These are phyloP conservation scores for Calcarius ornatus DNA, from an alignment of 2,113 vertebrate genomes.

Conservation along the genomic window DNA sequence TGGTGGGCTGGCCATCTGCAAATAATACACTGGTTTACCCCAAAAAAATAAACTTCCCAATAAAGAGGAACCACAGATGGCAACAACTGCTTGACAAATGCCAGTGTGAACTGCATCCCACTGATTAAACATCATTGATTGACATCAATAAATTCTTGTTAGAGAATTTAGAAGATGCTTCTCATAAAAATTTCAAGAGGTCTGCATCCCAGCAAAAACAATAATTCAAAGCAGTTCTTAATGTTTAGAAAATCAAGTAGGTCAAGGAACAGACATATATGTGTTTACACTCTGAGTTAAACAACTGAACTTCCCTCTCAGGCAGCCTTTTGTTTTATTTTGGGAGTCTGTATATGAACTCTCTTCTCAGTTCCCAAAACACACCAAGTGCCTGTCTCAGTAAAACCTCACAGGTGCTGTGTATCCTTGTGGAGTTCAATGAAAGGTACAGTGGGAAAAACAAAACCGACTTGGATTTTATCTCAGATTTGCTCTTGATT, in stretches of 20 bases:
- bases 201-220: not conserved
- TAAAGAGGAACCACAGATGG: conserved; percentile 38
- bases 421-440: not conserved
- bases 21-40: conserved; percentile 45
- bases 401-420: not conserved
- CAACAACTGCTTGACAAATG: not conserved
- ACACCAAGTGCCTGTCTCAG: not conserved
- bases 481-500: not conserved
- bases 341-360: not conserved
- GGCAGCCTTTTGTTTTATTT: not conserved
- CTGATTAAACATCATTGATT: not conserved
- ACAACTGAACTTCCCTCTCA: not conserved
- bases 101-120: not conserved
- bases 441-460: not conserved
- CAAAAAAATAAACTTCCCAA: conserved; percentile 37
- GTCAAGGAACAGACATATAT: not conserved
- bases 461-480: not conserved
- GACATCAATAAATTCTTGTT: not conserved
- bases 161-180: not conserved
- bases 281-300: not conserved
- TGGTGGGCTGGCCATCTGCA: conserved; percentile 52
- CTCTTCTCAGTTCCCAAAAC: not conserved
- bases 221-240: not conserved
- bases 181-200: conserved; percentile 39
- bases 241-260: conserved; percentile 5